These are phyloP conservation scores for Dicerorhinus sumatrensis DNA, from an alignment of 2,113 vertebrate genomes.

Conservation along the genomic window DNA sequence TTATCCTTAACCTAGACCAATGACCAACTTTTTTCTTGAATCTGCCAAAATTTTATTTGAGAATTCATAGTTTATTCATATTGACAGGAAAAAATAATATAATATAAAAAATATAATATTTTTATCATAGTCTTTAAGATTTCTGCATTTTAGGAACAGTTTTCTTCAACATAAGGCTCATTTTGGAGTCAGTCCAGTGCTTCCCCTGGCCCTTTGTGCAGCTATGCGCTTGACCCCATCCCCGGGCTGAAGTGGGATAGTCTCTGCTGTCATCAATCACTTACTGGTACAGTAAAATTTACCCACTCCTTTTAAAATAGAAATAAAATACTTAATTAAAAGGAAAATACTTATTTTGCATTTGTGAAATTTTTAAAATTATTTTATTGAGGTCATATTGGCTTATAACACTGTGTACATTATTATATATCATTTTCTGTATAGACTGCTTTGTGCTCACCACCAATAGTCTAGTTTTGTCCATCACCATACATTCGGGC, in stretches of 20 bases:
- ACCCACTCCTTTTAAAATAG: background rate
- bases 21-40: background rate
- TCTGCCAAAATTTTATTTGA: background rate
- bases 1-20: background rate
- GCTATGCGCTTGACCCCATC: background rate
- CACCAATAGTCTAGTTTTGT: no score
- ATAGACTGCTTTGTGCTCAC: no score
- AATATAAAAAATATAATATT: background rate
- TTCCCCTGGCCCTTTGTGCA: background rate
- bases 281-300: background rate
- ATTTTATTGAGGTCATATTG: no score
- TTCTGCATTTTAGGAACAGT: background rate
- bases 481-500: no score
- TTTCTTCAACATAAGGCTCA: background rate
- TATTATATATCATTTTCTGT: no score
- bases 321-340: slow-evolving; percentile 31
- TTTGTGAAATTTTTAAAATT: background rate
- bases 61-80: background rate
- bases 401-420: no score
- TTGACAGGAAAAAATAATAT: background rate
- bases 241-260: background rate
- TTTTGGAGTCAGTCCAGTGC: background rate
- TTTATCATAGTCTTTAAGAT: background rate
- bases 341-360: background rate
- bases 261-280: background rate